Evolutionary conservation across 2,888 invertebrate genomes (phyloP), one percentile per base, ranked within the genome.

Genomic region (Lasioglossum calceatum): DNA sequence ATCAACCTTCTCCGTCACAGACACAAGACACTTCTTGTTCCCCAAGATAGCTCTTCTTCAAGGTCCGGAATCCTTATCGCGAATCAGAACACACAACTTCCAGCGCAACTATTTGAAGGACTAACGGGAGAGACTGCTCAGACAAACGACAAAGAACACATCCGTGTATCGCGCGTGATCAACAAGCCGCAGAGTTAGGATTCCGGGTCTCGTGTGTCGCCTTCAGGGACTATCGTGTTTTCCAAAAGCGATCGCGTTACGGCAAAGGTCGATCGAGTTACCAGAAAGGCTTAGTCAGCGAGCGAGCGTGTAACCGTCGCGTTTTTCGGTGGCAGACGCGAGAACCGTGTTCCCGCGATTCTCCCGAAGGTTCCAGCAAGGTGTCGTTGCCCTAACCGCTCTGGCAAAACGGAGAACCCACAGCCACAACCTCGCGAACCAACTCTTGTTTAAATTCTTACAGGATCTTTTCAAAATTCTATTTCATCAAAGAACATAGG

Each of bases 221-320:
- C 5, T 14, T 36, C 67, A 39, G n/a, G 16, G 73, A 32, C 84
- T 75, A 71, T 85, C 71, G 50, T 61, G n/a, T 76, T 79, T 77
- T 85, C 70, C 32, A 77, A 79, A 58, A 47, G 47, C 61, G 81
- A 86, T 86, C 86, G 74, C 61, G 77, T 84, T 76, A 84, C 71
- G 8, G 54, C 67, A 27, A 44, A 71, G 75, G 32, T 76, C 72
- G 79, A 19, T 84, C 84, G 44, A 72, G 36, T 84, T 84, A 84
- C 79, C 72, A 36, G 54, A 58, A 74, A 71, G 36, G 54, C 8
- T 39, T 3, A 50, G 16, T 64, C 36, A 14, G 23, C 27, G 58
- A 74, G 32, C 23, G 54, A 39, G 42, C 54, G 74, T 58, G 74
- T 32, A 74, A 79, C 58, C 72, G 47, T 12, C 44, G 32, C 50